A percentile compares a stretch with the other conserved stretches of the same genome.
Evolutionary conservation across 1,140 invertebrate genomes (phyloP).

Genomic region (Bradynema listronoti): DNA sequence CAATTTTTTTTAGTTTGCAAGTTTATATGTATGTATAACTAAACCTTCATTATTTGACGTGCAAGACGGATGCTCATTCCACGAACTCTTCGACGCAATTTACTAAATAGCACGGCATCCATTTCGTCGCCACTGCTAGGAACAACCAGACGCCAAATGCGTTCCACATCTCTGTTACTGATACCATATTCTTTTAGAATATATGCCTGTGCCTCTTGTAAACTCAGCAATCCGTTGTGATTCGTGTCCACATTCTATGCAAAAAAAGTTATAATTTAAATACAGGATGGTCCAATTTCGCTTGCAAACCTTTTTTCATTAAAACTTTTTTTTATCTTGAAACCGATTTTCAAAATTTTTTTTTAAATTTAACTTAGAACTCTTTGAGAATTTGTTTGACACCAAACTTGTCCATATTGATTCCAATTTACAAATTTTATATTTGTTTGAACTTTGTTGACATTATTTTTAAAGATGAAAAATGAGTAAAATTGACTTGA

Average conservation of each 20-base stretch:
- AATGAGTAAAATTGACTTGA: no score
- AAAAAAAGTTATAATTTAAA: neutral
- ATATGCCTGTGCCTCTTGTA: constrained; percentile 50
- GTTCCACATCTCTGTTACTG: constrained; percentile 56
- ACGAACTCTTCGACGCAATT: constrained; percentile 32
- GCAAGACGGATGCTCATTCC: constrained; percentile 57
- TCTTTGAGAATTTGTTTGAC: no score
- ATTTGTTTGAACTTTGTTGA: no score
- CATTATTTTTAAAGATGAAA: no score
- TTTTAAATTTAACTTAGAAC: no score
- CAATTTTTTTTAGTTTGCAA: no score
- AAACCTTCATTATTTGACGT: constrained; percentile 57
- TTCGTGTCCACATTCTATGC: constrained; percentile 51
- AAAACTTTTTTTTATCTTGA: neutral
- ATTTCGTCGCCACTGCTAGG: constrained; percentile 40
- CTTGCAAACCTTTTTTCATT: no score
- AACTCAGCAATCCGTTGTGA: constrained; percentile 47
- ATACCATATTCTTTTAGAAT: constrained; percentile 56
- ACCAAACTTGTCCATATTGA: no score
- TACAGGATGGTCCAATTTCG: neutral
- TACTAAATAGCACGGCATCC: constrained; percentile 43
- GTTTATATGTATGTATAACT: neutral
- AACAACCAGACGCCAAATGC: constrained; percentile 52
- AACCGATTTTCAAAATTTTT: no score
- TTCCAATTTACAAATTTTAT: no score